phyloP scores from a whole-genome alignment of 2,888 invertebrate species.

The Torymus auratus region DNA sequence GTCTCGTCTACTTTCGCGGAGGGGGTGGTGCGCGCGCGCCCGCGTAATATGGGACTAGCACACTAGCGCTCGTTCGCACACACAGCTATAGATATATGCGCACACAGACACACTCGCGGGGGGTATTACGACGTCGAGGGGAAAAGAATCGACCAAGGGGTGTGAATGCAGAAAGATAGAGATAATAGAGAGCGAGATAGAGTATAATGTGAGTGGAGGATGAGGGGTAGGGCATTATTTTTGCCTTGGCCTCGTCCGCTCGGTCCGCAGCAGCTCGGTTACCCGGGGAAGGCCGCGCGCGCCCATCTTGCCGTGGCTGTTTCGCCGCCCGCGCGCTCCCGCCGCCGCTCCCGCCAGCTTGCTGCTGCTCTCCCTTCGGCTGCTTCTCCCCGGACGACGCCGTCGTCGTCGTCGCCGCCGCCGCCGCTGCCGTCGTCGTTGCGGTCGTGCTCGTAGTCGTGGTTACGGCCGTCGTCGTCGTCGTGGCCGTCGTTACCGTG shows the following conservation, averaged over 20 bases:
- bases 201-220: neutral
- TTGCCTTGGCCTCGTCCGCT: constrained; percentile 56
- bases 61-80: no score
- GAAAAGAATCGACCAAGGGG: neutral
- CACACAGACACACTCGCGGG: neutral
- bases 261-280: constrained; percentile 59
- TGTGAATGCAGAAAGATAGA: no score
- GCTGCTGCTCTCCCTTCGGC: constrained; percentile 48
- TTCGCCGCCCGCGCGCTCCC: constrained; percentile 11
- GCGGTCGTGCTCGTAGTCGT: constrained; percentile 5
- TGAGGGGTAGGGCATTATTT: neutral
- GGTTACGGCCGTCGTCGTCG: constrained; percentile 31
- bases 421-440: constrained; percentile 14
- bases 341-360: constrained; percentile 74
- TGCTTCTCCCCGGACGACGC: neutral
- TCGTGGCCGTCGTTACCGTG: neutral
- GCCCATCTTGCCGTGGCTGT: constrained; percentile 74
- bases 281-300: constrained; percentile 74
- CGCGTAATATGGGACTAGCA: no score
- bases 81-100: no score
- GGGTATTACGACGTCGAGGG: neutral
- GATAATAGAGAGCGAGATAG: no score
- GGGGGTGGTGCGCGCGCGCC: no score
- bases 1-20: no score
- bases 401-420: neutral